Percentiles rank a stretch among this genome's conserved stretches.
Conservation (phyloP, 2,113 vertebrate species). For the Polypterus senegalus region DNA sequence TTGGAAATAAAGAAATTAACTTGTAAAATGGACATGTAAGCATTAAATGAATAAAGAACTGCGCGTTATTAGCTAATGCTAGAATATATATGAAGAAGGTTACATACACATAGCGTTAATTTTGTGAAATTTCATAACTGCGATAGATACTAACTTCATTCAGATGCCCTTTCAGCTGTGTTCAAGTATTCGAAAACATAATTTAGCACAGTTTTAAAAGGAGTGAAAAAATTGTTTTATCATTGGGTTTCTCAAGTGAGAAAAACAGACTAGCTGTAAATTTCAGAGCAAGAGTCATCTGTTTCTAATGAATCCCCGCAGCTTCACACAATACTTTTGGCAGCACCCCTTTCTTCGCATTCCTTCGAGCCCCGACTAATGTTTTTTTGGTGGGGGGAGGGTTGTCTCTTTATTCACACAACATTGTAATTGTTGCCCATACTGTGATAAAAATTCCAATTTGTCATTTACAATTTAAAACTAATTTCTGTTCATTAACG, state of each 20-base stretch:
- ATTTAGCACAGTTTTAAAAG: too few species aligned
- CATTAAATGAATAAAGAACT: too few species aligned
- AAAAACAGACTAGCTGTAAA: constrained; percentile 46
- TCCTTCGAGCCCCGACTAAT: constrained; percentile 62
- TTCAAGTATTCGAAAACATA: too few species aligned
- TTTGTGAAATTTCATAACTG: too few species aligned
- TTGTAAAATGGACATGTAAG: too few species aligned
- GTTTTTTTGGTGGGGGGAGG: constrained; percentile 80
- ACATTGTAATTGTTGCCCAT: not conserved
- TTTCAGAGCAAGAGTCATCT: constrained; percentile 61
- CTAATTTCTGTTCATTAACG: constrained; percentile 19
- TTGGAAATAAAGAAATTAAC: too few species aligned
- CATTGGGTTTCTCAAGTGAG: not conserved
- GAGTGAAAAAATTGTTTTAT: not conserved
- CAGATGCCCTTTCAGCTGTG: too few species aligned
- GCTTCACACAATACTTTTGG: constrained; percentile 65
- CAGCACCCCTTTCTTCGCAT: constrained; percentile 59
- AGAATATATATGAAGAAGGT: too few species aligned
- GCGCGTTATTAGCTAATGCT: too few species aligned
- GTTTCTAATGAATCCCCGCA: constrained; percentile 70
- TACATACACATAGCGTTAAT: too few species aligned
- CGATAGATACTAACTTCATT: too few species aligned
- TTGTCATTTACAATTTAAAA: constrained; percentile 21
- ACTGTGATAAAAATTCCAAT: constrained; percentile 8
- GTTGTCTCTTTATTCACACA: not conserved